Evolutionary conservation across 2,113 vertebrate genomes (phyloP).

Genomic region (Catharus fuscescens): DNA sequence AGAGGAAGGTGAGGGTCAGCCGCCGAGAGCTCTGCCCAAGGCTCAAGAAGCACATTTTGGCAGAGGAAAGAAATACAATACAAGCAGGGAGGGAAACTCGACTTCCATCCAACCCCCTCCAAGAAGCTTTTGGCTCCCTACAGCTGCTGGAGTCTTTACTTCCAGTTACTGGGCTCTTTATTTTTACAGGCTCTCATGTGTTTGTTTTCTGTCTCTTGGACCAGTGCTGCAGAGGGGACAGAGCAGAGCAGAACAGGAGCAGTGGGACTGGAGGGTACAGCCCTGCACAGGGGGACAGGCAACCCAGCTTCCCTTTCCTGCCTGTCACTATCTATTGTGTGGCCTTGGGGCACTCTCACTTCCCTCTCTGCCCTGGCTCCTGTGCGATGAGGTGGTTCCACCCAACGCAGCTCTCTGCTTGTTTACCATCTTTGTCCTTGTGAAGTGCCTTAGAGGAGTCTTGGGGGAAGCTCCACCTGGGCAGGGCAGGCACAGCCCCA

Average conservation of each 20-base stretch:
- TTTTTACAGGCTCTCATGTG: constrained; percentile 21
- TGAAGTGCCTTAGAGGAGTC: not conserved
- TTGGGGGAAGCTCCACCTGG: not conserved
- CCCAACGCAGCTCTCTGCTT: not conserved
- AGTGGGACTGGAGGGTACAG: not conserved
- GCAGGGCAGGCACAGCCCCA: not conserved
- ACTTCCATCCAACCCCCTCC: constrained; percentile 55
- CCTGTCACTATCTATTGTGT: constrained; percentile 30
- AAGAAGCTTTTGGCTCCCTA: constrained; percentile 53
- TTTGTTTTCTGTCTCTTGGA: constrained; percentile 30
- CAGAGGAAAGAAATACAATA: constrained; percentile 93
- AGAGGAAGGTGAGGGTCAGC: constrained; percentile 89
- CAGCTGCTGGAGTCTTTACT: constrained; percentile 39
- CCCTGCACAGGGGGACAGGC: not conserved
- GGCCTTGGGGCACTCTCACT: constrained; percentile 41
- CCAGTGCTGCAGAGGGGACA: not conserved
- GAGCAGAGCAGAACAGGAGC: not conserved
- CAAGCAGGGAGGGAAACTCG: constrained; percentile 66
- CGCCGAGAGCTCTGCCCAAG: constrained; percentile 77
- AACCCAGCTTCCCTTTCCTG: constrained; percentile 18
- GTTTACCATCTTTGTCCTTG: constrained; percentile 29
- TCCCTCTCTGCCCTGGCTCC: constrained; percentile 29
- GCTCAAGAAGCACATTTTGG: constrained; percentile 87
- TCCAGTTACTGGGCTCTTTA: constrained; percentile 2
- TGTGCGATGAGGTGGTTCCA: not conserved